Evolutionary conservation across 1,140 invertebrate species (phyloP).

Genomic region (Leptopilina boulardi): DNA sequence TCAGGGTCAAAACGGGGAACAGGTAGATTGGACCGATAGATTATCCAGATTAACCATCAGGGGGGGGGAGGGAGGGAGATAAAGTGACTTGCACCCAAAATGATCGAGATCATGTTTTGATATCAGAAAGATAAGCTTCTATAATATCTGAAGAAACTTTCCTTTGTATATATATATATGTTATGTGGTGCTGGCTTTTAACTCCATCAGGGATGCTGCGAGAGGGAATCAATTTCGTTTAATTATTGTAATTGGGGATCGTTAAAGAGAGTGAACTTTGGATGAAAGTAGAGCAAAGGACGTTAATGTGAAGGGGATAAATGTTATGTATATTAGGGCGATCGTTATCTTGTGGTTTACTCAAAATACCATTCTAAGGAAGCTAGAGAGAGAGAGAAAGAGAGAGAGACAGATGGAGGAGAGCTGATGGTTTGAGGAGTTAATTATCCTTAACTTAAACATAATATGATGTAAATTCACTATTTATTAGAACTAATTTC

Average conservation of each 20-base stretch:
- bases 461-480: no score
- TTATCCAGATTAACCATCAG: slow-evolving; percentile 6
- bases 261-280: slow-evolving; percentile 21
- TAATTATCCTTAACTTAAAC: no score
- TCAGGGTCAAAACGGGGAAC: slow-evolving; percentile 52
- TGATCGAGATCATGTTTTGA: neutral
- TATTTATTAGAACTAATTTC: no score
- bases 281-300: slow-evolving; percentile 9
- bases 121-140: no score
- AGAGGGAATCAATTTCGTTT: slow-evolving; percentile 23
- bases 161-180: no score
- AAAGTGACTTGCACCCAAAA: neutral
- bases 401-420: neutral
- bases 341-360: slow-evolving; percentile 4
- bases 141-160: no score
- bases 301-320: slow-evolving; percentile 4
- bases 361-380: neutral
- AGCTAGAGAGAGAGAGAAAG: neutral
- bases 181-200: neutral
- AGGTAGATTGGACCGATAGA: slow-evolving; percentile 31
- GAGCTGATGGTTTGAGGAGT: no score
- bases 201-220: neutral
- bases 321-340: slow-evolving; percentile 28
- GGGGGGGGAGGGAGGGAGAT: slow-evolving; percentile 33
- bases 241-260: slow-evolving; percentile 29